Percentiles rank a stretch among this genome's conserved stretches.
phyloP scores from a whole-genome alignment of 2,888 invertebrate species.

The Cephus runcator region DNA sequence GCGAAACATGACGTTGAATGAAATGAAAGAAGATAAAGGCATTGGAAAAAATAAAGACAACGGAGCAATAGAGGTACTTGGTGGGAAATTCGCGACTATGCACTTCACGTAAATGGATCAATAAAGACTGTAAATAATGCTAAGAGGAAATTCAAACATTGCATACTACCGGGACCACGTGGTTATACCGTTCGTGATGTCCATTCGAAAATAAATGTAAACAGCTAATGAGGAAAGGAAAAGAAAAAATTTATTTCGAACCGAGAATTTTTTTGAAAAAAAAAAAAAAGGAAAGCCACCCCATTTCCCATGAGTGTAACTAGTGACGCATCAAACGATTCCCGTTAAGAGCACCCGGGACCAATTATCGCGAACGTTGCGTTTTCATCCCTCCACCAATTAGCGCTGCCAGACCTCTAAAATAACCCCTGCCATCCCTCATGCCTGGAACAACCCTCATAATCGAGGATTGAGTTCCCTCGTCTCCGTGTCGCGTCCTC shows the following conservation, averaged over 20 bases:
- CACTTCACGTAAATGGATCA: background rate
- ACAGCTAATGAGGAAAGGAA: background rate
- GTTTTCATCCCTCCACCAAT: constrained; percentile 20
- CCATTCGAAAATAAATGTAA: background rate
- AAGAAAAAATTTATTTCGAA: background rate
- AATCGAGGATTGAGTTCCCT: background rate
- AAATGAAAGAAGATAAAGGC: background rate
- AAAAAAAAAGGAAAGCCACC: too few relatives aligned
- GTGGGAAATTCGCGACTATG: background rate
- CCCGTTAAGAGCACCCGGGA: background rate
- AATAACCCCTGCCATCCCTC: background rate
- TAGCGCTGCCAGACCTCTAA: constrained; percentile 7
- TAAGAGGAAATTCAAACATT: background rate
- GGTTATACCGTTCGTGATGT: background rate
- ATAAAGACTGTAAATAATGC: background rate
- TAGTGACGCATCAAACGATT: background rate
- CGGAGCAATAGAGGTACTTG: background rate
- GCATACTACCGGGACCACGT: background rate
- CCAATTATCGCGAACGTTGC: constrained; percentile 24
- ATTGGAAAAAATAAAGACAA: background rate
- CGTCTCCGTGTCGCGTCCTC: background rate
- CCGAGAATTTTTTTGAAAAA: background rate
- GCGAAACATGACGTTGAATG: background rate
- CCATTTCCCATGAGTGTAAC: background rate
- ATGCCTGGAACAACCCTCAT: background rate